phyloP scores from a whole-genome alignment of 2,113 vertebrate genomes.

The Taxidea taxus region DNA sequence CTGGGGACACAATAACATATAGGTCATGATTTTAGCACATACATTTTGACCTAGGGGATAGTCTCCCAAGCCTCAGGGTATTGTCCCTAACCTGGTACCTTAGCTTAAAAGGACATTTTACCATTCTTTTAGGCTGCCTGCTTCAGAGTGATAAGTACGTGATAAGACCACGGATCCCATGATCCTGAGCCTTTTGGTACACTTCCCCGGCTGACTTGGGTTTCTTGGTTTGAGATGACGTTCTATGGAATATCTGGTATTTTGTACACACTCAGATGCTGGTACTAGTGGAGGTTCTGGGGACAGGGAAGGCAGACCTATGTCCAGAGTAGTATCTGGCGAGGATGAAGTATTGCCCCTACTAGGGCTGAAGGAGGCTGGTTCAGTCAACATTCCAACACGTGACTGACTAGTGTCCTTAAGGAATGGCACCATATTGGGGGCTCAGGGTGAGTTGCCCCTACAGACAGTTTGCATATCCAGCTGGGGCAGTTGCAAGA shows the following conservation, averaged over 20 bases:
- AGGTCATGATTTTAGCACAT: not conserved
- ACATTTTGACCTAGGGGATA: not conserved
- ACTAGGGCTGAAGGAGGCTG: not conserved
- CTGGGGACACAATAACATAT: not conserved
- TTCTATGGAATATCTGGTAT: not conserved
- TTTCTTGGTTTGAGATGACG: not conserved
- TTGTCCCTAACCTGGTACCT: not conserved
- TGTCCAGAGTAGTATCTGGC: not conserved
- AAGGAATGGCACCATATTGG: not conserved
- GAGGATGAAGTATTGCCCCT: not conserved
- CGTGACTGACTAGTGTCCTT: not conserved
- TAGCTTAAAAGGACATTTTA: not conserved
- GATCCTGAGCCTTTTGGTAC: not conserved
- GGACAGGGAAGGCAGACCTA: not conserved
- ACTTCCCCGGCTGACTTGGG: not conserved
- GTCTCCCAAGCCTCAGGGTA: not conserved
- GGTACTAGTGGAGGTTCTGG: not conserved
- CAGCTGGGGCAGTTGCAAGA: not conserved
- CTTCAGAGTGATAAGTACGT: not conserved
- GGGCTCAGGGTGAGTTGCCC: not conserved
- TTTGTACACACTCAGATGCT: not conserved
- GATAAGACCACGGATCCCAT: not conserved
- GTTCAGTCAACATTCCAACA: not conserved
- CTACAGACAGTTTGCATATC: not conserved
- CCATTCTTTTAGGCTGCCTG: not conserved